Evolutionary conservation across 2,888 invertebrate species (phyloP), one percentile per base, ranked within the genome.

Genomic region (Luperina testacea): DNA sequence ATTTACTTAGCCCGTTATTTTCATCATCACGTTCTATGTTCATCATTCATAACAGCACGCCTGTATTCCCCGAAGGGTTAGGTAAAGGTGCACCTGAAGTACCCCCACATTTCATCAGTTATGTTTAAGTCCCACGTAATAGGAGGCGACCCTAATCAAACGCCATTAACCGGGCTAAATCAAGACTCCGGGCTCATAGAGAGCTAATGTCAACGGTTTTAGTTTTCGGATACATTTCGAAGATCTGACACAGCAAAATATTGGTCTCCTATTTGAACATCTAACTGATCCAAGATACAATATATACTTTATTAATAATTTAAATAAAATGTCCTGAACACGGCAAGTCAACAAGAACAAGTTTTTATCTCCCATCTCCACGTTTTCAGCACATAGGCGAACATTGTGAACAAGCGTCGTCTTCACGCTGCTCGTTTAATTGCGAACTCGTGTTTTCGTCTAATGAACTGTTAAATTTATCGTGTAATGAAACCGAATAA

Each of bases 381-480:
- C 74, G 57, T 75, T 79, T 79, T 83, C 59, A 72, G n/a, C 32
- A 72, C 67, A 48, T 57, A 68, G 27, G 73, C 80, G 75, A 72
- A 73, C 64, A 48, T 78, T 78, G 57, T 45, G 45, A 64, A 80
- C 76, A 61, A 72, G 84, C 57, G 59, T 61, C 73, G 38, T 78
- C 76, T 57, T 77, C 87, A 71, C 81, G 61, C 27, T 38, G 51
- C 70, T 84, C 73, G 59, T 81, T 87, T 86, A 88, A 81, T 84
- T 82, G 63, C 78, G 32, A 81, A 83, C 78, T 77, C 75, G 84
- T 82, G 80, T 78, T 84, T 75, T 79, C 81, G 74, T 83, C 81
- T 87, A 88, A 89, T 82, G 77, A 87, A 81, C 77, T 73, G 74
- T 78, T 80, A 76, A 84, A 90, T 88, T 89, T 87, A 90, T 87